A percentile compares a stretch with the other conserved stretches of the same genome.
These are phyloP conservation scores for Prunella strophiata DNA, from an alignment of 2,797 vertebrate genomes.

Conservation along the genomic window DNA sequence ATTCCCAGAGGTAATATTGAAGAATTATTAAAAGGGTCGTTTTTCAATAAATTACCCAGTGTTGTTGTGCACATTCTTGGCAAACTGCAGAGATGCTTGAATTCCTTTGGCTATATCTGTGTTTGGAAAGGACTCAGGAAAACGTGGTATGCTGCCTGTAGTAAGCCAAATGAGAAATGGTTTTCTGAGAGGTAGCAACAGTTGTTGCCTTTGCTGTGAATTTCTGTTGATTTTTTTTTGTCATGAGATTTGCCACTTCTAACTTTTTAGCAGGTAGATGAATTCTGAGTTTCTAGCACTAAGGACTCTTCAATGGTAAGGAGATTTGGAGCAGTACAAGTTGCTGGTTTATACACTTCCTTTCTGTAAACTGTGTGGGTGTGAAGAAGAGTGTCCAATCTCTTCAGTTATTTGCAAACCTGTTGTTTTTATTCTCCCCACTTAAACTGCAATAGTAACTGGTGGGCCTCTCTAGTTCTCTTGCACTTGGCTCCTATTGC, in stretches of 20 bases:
- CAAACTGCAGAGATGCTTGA: neutral
- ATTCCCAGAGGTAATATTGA: slow-evolving; percentile 1
- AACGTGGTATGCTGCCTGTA: neutral
- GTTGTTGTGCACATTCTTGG: neutral
- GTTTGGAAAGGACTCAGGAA: neutral
- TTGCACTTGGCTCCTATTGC: neutral
- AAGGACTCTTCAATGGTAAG: neutral
- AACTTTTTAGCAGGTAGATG: neutral
- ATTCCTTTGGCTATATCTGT: neutral
- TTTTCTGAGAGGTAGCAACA: neutral
- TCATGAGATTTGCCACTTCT: neutral
- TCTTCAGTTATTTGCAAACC: neutral
- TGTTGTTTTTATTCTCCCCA: neutral
- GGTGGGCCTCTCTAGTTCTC: neutral
- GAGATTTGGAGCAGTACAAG: neutral
- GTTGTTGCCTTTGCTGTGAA: neutral
- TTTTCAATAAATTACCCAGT: neutral
- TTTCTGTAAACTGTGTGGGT: neutral
- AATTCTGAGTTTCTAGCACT: neutral
- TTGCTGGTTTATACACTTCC: neutral
- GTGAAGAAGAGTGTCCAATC: neutral
- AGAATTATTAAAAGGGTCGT: neutral
- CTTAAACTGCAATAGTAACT: neutral
- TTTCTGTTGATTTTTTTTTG: neutral
- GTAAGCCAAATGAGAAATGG: neutral